Percentiles rank a stretch among this genome's conserved stretches.
Evolutionary conservation across 2,797 vertebrate species (phyloP).

Genomic region (Aplochiton taeniatus): DNA sequence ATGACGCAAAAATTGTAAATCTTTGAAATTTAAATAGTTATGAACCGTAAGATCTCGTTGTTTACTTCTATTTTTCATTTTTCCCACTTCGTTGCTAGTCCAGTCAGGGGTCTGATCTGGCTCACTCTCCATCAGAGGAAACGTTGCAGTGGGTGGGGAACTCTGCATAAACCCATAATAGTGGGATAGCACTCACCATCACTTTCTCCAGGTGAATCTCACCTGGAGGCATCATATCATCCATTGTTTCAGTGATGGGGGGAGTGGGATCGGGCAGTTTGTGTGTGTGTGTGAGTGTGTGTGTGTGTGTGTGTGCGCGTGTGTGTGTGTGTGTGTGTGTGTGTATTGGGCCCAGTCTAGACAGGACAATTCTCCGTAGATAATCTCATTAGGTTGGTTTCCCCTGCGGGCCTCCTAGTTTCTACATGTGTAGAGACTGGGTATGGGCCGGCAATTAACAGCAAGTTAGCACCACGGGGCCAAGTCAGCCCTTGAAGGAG

Average conservation of each 20-base stretch:
- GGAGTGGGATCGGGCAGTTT: no score
- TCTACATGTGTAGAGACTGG: slow-evolving; percentile 66
- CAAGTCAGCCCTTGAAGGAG: slow-evolving; percentile 60
- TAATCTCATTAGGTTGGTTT: slow-evolving; percentile 83
- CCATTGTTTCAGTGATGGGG: no score
- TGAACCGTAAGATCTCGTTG: no score
- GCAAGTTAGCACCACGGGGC: slow-evolving; percentile 74
- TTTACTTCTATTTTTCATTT: no score
- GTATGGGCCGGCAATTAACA: slow-evolving; percentile 69
- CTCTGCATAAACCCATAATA: slow-evolving; percentile 71
- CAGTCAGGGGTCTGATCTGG: neutral
- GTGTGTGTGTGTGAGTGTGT: no score
- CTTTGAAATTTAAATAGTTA: no score
- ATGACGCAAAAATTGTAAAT: neutral
- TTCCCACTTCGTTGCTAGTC: neutral
- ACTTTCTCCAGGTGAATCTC: slow-evolving; percentile 63
- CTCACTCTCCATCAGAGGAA: slow-evolving; percentile 39
- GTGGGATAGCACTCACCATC: slow-evolving; percentile 50
- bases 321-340: slow-evolving; percentile 29
- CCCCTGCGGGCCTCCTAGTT: slow-evolving; percentile 64
- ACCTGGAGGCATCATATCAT: slow-evolving; percentile 59
- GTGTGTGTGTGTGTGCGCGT: no score
- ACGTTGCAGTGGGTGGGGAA: slow-evolving; percentile 43
- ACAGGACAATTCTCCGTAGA: slow-evolving; percentile 68
- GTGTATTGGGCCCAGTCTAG: slow-evolving; percentile 82